These are phyloP conservation scores for Hecatera dysodea DNA, from an alignment of 2,888 invertebrate genomes.

Conservation along the genomic window DNA sequence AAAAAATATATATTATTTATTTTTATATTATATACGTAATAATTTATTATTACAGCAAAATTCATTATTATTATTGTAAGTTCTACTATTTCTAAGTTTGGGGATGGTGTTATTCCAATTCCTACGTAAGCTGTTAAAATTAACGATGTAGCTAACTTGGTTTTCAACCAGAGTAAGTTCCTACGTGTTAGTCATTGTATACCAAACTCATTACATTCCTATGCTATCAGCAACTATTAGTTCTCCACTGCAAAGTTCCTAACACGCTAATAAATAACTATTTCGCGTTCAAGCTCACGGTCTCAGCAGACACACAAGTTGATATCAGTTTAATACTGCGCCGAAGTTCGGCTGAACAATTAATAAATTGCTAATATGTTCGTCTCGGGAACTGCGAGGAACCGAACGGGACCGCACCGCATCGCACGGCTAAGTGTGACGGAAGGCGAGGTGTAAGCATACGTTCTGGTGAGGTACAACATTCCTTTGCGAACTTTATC, in stretches of 20 bases:
- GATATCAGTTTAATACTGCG: conserved; percentile 57
- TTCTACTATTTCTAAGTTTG: too few relatives aligned
- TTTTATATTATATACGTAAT: too few relatives aligned
- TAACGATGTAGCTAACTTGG: too few relatives aligned
- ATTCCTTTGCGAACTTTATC: conserved; percentile 13
- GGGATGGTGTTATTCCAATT: too few relatives aligned
- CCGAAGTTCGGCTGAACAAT: conserved; percentile 43
- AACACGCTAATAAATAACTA: conserved; percentile 46
- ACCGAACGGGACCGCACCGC: not conserved
- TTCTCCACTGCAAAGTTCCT: conserved; percentile 15
- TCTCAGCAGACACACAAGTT: conserved; percentile 49
- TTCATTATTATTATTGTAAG: too few relatives aligned
- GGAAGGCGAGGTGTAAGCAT: conserved; percentile 6
- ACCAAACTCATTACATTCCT: not conserved
- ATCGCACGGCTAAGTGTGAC: conserved; percentile 21
- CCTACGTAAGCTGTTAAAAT: too few relatives aligned
- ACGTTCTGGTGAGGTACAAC: conserved; percentile 25
- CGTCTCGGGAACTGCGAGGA: conserved; percentile 33
- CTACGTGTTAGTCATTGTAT: not conserved
- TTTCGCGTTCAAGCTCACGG: conserved; percentile 30
- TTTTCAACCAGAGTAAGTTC: not conserved
- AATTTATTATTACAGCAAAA: too few relatives aligned
- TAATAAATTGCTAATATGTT: conserved; percentile 59
- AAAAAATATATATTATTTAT: too few relatives aligned
- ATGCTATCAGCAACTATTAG: conserved; percentile 18